Conservation (phyloP, 2,113 vertebrate species). For the Leptosomus discolor region DNA sequence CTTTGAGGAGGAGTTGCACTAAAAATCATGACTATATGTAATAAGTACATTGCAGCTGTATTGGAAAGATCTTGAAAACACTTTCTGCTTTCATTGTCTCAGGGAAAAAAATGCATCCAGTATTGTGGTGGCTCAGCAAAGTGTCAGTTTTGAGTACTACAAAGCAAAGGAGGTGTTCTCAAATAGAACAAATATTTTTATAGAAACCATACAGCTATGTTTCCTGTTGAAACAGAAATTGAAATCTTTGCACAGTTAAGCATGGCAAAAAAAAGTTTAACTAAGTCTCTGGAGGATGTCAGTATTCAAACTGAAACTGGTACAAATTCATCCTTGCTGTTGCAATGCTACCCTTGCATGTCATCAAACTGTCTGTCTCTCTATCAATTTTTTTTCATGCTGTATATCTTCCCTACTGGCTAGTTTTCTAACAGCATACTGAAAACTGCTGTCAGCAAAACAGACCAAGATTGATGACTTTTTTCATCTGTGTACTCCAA, state of each 20-base stretch:
- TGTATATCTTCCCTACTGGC: neutral
- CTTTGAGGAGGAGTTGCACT: neutral
- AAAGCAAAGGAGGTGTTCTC: neutral
- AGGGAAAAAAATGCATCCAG: neutral
- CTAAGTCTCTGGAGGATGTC: neutral
- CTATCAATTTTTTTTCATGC: neutral
- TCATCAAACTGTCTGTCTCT: neutral
- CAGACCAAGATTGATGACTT: neutral
- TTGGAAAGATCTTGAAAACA: neutral
- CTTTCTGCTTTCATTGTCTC: neutral
- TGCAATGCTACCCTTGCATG: neutral
- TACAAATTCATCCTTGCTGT: neutral
- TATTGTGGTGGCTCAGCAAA: neutral
- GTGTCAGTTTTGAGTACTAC: neutral
- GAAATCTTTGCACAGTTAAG: neutral
- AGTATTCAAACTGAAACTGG: neutral
- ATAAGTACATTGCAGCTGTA: neutral
- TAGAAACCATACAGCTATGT: neutral
- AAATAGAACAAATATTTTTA: neutral
- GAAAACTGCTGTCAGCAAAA: slow-evolving; percentile 8
- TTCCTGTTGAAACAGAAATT: neutral
- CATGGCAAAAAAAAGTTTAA: neutral
- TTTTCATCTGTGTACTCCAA: neutral
- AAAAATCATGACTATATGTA: neutral
- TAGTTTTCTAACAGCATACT: neutral